Percentiles rank a stretch among this genome's conserved stretches.
phyloP scores from a whole-genome alignment of 2,113 vertebrate genomes.

The Neotoma lepida region DNA sequence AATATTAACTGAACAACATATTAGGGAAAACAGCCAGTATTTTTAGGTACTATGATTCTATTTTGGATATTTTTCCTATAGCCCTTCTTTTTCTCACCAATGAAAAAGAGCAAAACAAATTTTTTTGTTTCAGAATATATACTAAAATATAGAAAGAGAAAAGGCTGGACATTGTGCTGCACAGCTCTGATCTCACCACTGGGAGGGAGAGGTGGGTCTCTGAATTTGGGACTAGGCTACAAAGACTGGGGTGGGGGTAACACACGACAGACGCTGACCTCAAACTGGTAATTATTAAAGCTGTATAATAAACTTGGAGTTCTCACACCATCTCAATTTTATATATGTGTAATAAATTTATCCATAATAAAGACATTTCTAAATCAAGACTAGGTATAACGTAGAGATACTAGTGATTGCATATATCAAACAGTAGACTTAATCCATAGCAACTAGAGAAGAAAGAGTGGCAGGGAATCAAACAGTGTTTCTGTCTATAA shows the following conservation, averaged over 20 bases:
- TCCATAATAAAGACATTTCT: neutral
- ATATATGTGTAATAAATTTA: neutral
- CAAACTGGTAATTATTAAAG: neutral
- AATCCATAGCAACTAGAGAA: neutral
- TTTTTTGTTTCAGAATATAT: neutral
- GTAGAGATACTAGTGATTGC: neutral
- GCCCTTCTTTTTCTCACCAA: neutral
- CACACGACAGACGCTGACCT: too few species aligned
- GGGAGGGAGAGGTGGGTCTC: neutral
- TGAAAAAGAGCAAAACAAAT: neutral
- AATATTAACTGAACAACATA: neutral
- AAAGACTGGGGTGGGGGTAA: too few species aligned
- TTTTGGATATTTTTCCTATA: neutral
- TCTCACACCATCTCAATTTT: neutral
- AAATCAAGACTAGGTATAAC: neutral
- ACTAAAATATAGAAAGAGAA: neutral
- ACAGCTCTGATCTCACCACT: neutral
- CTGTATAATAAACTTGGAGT: neutral
- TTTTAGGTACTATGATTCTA: neutral
- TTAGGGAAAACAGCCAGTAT: neutral
- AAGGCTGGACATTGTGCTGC: neutral
- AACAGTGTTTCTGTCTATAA: neutral
- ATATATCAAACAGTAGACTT: neutral
- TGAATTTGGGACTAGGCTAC: neutral
- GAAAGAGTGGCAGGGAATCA: neutral